phyloP scores from a whole-genome alignment of 2,113 vertebrate species.

The Pachycephala philippinensis region DNA sequence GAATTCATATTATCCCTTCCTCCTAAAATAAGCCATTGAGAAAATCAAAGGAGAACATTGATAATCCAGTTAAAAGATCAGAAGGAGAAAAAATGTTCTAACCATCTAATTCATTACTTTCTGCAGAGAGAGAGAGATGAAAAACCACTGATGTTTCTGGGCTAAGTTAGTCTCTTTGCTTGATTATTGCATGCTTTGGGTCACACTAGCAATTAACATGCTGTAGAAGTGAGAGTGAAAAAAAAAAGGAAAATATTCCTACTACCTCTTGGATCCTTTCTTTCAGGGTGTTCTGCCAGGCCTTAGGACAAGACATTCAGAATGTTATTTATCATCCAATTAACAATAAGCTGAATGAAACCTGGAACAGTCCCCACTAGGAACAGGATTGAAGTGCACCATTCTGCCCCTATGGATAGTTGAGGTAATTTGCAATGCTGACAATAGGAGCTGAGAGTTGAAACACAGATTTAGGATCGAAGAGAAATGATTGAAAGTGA shows the following conservation, averaged over 20 bases:
- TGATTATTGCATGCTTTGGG: not conserved
- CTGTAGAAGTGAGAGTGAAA: not conserved
- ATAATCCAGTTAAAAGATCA: slow-evolving; percentile 50
- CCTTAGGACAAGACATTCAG: not conserved
- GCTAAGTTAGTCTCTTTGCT: not conserved
- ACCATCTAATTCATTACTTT: not conserved
- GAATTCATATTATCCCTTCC: not conserved
- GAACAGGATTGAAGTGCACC: not conserved
- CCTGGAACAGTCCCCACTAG: not conserved
- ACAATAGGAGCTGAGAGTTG: not conserved
- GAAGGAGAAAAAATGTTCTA: slow-evolving; percentile 2
- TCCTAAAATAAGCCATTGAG: slow-evolving; percentile 19
- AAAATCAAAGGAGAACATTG: slow-evolving; percentile 38
- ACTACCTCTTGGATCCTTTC: not conserved
- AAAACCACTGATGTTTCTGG: not conserved
- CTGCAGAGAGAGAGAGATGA: not conserved
- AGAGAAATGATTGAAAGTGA: not conserved
- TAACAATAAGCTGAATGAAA: not conserved
- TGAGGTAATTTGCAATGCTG: not conserved
- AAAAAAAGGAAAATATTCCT: not conserved
- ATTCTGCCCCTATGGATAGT: not conserved
- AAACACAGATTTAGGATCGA: not conserved
- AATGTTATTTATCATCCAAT: not conserved
- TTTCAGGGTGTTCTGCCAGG: not conserved
- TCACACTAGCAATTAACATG: not conserved